Evolutionary conservation across 2,888 invertebrate species (phyloP).

Genomic region (Imbricaverruca yamaguchii): DNA sequence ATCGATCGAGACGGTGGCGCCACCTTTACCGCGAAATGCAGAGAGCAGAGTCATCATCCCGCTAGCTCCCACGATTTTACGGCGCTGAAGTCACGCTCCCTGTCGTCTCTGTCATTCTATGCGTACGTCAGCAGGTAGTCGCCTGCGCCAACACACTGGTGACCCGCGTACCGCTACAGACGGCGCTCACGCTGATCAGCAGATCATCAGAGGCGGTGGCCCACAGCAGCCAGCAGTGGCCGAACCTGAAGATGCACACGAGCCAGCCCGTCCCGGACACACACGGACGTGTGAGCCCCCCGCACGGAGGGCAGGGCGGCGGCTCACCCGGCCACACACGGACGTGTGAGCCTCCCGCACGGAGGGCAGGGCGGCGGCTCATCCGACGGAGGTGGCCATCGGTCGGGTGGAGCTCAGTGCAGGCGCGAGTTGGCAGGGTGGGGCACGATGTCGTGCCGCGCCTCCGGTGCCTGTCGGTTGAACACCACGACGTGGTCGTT

Average conservation of each 20-base stretch:
- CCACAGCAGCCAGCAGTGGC: constrained; percentile 83
- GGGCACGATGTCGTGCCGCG: constrained; percentile 64
- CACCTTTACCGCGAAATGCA: no score
- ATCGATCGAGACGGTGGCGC: no score
- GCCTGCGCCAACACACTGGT: constrained; percentile 68
- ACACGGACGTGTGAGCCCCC: constrained; percentile 89
- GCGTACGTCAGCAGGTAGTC: constrained; percentile 85
- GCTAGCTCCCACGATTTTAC: constrained; percentile 87
- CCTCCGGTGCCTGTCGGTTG: constrained; percentile 72
- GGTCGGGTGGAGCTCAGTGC: constrained; percentile 92
- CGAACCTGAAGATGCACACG: constrained; percentile 90
- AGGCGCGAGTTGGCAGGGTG: constrained; percentile 67
- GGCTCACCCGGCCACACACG: constrained; percentile 84
- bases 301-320: constrained; percentile 96
- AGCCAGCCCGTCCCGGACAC: constrained; percentile 95
- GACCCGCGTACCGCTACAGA: constrained; percentile 59
- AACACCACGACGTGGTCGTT: constrained; percentile 90
- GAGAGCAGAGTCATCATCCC: neutral
- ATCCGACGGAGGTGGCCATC: constrained; percentile 88
- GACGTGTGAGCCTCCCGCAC: constrained; percentile 92
- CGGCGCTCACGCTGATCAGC: constrained; percentile 89
- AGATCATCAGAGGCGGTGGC: constrained; percentile 96
- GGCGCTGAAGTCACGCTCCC: no score
- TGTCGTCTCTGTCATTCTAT: constrained; percentile 87
- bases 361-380: constrained; percentile 94